Conservation (phyloP, 2,113 vertebrate genomes). For the Atlantisia rogersi region DNA sequence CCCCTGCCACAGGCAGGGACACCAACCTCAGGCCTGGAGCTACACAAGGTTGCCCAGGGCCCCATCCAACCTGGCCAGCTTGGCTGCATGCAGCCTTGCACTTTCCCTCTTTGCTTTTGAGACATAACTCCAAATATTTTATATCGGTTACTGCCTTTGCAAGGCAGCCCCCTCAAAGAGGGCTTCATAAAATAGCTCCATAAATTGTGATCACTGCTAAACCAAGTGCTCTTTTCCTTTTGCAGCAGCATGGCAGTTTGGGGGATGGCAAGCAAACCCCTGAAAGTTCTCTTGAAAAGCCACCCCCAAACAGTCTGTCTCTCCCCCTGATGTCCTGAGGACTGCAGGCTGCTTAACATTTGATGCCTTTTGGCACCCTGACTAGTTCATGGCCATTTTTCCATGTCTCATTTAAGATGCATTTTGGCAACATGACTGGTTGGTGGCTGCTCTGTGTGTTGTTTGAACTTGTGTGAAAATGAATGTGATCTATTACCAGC, state of each 20-base stretch:
- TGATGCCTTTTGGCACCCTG: not conserved
- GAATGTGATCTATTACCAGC: not conserved
- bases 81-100: not conserved
- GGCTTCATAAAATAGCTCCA: not conserved
- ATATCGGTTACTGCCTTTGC: not conserved
- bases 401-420: not conserved
- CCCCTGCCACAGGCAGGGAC: too few relatives aligned
- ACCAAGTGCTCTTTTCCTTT: fast-evolving
- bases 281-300: not conserved
- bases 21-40: too few relatives aligned
- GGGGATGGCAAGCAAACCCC: not conserved
- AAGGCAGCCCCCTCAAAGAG: not conserved
- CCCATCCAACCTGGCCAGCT: not conserved
- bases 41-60: too few relatives aligned
- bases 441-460: not conserved
- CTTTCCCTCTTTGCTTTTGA: not conserved
- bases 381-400: not conserved
- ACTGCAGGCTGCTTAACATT: not conserved
- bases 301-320: not conserved
- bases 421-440: not conserved
- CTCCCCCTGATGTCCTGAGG: not conserved
- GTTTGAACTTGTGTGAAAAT: conserved; percentile 15
- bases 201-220: not conserved
- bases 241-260: not conserved
- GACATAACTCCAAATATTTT: not conserved